phyloP scores from a whole-genome alignment of 1,140 invertebrate genomes.

The Camponotus vicinus region DNA sequence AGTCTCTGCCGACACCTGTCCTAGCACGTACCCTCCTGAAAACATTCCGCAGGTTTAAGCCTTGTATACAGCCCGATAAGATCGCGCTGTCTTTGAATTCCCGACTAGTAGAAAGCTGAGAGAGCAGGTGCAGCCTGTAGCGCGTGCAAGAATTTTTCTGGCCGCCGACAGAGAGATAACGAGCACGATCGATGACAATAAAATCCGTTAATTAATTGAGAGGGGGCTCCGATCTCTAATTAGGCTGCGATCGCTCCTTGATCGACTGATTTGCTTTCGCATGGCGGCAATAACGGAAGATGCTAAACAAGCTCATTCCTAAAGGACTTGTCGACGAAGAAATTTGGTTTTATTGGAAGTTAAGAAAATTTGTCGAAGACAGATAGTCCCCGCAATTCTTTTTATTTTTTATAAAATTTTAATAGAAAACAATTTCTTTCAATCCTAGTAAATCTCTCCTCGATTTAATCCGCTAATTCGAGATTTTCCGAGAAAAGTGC shows the following conservation, averaged over 20 bases:
- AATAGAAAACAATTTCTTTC: background rate
- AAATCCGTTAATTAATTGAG: conserved; percentile 10
- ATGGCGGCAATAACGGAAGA: background rate
- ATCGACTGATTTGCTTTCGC: background rate
- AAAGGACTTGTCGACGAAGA: background rate
- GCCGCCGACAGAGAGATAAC: background rate
- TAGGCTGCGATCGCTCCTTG: background rate
- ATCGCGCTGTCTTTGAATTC: conserved; percentile 32
- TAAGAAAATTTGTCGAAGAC: no score
- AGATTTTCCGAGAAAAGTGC: background rate
- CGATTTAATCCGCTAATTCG: background rate
- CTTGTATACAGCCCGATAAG: conserved; percentile 33
- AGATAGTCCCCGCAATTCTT: no score
- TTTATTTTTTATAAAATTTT: background rate
- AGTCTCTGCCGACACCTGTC: conserved; percentile 44
- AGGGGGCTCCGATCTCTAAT: background rate
- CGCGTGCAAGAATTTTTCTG: conserved; percentile 44
- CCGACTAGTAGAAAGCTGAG: conserved; percentile 17
- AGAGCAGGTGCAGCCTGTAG: conserved; percentile 26
- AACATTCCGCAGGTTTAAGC: conserved; percentile 34
- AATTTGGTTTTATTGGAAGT: background rate
- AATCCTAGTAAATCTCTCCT: background rate
- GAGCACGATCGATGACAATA: conserved; percentile 2
- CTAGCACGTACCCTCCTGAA: conserved; percentile 32
- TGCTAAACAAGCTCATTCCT: background rate